A percentile compares a stretch with the other conserved stretches of the same genome.
Evolutionary conservation across 2,797 vertebrate species (phyloP).

Genomic region (Enteromius radiatus): DNA sequence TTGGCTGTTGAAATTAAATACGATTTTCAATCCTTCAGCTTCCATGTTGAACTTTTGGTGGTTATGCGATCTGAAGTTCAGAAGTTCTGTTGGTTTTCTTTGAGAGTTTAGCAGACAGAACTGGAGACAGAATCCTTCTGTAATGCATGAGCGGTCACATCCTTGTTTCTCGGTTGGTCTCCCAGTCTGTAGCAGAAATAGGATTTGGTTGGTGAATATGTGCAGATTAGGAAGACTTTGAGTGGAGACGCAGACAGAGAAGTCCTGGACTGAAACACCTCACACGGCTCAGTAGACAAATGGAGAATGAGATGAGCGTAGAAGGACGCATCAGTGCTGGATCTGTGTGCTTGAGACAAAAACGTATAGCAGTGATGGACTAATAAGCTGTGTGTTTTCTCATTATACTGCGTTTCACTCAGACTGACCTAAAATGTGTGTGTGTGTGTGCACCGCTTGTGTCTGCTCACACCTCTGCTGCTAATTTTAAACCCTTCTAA

Average conservation of each 20-base stretch:
- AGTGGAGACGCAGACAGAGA: neutral
- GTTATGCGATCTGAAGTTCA: neutral
- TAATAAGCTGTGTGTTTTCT: neutral
- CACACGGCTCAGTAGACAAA: neutral
- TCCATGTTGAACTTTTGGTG: too few species aligned
- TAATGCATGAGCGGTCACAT: neutral
- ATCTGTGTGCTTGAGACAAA: neutral
- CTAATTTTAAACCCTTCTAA: constrained; percentile 7
- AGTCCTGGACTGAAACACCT: constrained; percentile 16
- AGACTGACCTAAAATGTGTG: neutral
- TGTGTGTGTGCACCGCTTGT: neutral
- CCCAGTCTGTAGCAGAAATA: neutral
- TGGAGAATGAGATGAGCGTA: neutral
- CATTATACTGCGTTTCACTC: neutral
- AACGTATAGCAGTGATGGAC: neutral
- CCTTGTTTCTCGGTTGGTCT: neutral
- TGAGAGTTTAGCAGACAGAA: neutral
- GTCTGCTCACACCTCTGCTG: neutral
- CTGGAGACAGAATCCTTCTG: neutral
- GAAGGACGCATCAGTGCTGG: neutral
- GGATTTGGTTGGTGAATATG: constrained; percentile 12
- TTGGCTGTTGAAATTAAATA: neutral
- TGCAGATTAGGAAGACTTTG: constrained; percentile 1
- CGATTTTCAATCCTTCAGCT: neutral
- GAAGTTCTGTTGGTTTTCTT: neutral